phyloP scores from a whole-genome alignment of 2,113 vertebrate species.

The Rousettus leschenaultii region DNA sequence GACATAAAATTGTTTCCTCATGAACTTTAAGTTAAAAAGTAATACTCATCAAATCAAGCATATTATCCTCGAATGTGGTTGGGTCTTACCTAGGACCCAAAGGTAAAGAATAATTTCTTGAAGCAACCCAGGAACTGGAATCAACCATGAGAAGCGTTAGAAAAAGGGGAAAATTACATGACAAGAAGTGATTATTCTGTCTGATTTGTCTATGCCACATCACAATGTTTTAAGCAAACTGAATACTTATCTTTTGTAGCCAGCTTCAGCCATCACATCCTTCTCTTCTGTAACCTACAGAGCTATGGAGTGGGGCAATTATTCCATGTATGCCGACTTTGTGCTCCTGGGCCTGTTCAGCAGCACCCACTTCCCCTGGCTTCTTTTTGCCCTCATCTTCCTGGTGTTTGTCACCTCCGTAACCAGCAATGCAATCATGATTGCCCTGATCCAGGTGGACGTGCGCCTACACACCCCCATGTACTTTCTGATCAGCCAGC shows the following conservation, averaged over 20 bases:
- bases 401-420: constrained; percentile 23
- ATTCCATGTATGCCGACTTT: constrained; percentile 24
- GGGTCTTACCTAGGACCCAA: neutral
- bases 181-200: neutral
- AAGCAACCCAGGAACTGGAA: neutral
- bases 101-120: neutral
- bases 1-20: neutral
- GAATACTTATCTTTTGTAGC: neutral
- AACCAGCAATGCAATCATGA: constrained; percentile 34
- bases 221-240: neutral
- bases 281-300: neutral
- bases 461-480: neutral
- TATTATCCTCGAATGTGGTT: neutral
- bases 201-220: neutral
- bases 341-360: constrained; percentile 53
- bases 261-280: neutral
- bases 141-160: neutral
- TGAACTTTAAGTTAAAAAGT: neutral
- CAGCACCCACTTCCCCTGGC: neutral
- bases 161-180: neutral
- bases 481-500: neutral
- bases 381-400: constrained; percentile 38
- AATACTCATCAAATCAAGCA: neutral
- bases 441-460: constrained; percentile 31
- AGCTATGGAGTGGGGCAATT: neutral